Conservation (phyloP, 2,797 vertebrate genomes). For the Rhinogobio ventralis region DNA sequence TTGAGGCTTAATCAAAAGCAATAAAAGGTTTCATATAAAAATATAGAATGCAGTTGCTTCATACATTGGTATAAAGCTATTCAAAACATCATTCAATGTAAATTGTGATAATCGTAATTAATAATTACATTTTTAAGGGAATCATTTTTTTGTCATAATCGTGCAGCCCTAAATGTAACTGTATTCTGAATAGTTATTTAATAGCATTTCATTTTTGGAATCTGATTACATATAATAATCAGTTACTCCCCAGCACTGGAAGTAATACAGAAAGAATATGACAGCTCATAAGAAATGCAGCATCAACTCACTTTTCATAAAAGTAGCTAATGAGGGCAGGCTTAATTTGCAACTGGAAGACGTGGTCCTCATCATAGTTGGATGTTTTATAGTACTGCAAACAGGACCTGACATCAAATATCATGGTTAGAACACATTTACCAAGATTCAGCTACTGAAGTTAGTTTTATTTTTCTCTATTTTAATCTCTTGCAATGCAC, state of each 20-base stretch:
- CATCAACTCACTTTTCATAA: constrained; percentile 85
- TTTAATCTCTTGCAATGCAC: constrained; percentile 3
- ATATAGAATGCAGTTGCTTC: too few relatives aligned
- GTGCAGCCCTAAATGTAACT: neutral
- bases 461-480: neutral
- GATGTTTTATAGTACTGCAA: constrained; percentile 91
- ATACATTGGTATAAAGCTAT: too few relatives aligned
- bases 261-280: neutral
- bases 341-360: constrained; percentile 90
- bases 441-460: neutral
- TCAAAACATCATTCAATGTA: too few relatives aligned
- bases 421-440: neutral
- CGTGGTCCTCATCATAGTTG: constrained; percentile 86
- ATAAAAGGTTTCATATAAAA: too few relatives aligned
- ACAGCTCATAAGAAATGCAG: neutral
- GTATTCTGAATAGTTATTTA: neutral
- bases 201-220: neutral
- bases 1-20: too few relatives aligned
- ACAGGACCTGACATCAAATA: constrained; percentile 81
- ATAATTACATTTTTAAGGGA: too few relatives aligned
- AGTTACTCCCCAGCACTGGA: neutral
- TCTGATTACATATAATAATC: neutral
- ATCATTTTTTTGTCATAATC: too few relatives aligned
- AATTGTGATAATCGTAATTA: too few relatives aligned
- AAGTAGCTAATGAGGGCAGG: constrained; percentile 86